Evolutionary conservation across 2,113 vertebrate species (phyloP).

Genomic region (Gymnobelideus leadbeateri): DNA sequence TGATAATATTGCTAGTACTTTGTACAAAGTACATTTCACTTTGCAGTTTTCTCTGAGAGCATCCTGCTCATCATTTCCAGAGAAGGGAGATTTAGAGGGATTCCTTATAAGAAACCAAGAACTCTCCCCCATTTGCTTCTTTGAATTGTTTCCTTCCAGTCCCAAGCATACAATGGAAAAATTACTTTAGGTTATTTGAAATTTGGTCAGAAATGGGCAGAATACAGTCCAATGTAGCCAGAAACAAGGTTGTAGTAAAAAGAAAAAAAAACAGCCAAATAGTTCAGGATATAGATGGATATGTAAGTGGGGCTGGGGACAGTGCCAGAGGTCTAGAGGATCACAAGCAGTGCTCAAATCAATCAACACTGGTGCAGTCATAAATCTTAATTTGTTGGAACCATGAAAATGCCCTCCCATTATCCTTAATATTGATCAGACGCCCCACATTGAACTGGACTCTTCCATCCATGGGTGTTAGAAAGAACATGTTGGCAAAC

Average conservation of each 20-base stretch:
- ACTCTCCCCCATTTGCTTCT: not conserved
- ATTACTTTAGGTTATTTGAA: constrained; percentile 16
- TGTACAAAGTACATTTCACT: too few relatives aligned
- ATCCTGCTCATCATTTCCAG: too few relatives aligned
- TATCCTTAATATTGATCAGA: constrained; percentile 1
- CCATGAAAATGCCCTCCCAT: not conserved
- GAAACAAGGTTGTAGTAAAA: not conserved
- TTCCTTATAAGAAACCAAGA: constrained; percentile 3
- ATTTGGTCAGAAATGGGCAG: constrained; percentile 31
- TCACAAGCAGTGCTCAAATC: not conserved
- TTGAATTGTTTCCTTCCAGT: constrained; percentile 27
- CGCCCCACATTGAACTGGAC: not conserved
- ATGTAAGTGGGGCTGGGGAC: constrained; percentile 6
- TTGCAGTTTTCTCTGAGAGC: too few relatives aligned
- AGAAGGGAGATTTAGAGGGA: constrained; percentile 13
- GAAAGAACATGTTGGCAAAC: not conserved
- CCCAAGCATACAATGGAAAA: constrained; percentile 42
- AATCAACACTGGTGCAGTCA: not conserved
- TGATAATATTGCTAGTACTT: too few relatives aligned
- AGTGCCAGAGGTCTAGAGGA: not conserved
- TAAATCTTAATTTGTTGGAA: constrained; percentile 16
- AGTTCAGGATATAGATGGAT: constrained; percentile 44
- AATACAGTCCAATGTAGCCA: constrained; percentile 6
- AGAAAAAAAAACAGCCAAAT: not conserved
- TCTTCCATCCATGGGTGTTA: constrained; percentile 24